Percentiles rank a stretch among this genome's conserved stretches.
Conservation (phyloP, 1,140 invertebrate genomes). For the Drosophila bipectinata region DNA sequence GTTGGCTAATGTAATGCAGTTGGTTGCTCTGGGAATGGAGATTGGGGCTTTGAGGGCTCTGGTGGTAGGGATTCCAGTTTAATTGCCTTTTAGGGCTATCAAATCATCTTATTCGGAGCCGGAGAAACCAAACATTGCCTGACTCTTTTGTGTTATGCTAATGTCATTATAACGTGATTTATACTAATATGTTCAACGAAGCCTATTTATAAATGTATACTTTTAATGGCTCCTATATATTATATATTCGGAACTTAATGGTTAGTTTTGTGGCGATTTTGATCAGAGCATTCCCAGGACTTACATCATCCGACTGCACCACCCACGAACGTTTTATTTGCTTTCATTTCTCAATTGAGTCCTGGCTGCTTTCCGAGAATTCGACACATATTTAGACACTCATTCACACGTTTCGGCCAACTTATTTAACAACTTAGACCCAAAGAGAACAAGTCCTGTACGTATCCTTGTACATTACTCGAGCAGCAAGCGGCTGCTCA, state of each 20-base stretch:
- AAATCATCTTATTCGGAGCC: constrained; percentile 57
- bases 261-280: constrained; percentile 21
- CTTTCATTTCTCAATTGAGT: constrained; percentile 15
- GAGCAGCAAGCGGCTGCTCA: constrained; percentile 42
- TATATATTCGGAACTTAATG: constrained; percentile 59
- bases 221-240: constrained; percentile 58
- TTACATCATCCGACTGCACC: constrained; percentile 1
- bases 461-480: constrained; percentile 70
- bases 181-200: constrained; percentile 60
- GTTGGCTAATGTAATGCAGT: constrained; percentile 50
- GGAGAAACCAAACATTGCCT: constrained; percentile 20
- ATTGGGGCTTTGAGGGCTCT: background rate
- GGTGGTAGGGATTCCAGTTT: constrained; percentile 14
- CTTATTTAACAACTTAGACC: constrained; percentile 71
- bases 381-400: constrained; percentile 76
- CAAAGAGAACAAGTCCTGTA: constrained; percentile 42
- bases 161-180: constrained; percentile 75
- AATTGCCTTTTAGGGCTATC: constrained; percentile 65
- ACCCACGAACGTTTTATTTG: background rate
- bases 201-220: constrained; percentile 13
- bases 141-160: constrained; percentile 61
- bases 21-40: constrained; percentile 10
- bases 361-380: constrained; percentile 20
- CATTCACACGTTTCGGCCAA: constrained; percentile 75
- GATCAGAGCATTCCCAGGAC: constrained; percentile 10